Conservation (phyloP, 2,888 invertebrate genomes). For the Xestia xanthographa region DNA sequence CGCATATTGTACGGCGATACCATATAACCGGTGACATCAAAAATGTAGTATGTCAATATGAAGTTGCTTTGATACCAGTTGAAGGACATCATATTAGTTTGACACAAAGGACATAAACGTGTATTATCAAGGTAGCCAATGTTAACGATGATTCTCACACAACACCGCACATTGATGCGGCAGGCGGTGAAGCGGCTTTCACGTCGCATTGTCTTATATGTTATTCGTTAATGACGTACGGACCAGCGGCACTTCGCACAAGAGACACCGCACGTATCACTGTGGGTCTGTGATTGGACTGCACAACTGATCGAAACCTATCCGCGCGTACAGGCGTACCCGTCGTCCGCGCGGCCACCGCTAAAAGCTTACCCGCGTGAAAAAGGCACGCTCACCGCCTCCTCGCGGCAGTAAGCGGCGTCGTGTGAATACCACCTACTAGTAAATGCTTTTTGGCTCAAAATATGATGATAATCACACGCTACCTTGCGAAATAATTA, state of each 20-base stretch:
- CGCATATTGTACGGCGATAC: constrained; percentile 24
- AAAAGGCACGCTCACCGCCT: background rate
- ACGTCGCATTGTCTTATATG: too few relatives aligned
- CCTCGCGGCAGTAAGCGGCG: background rate
- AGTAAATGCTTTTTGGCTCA: background rate
- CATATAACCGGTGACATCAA: constrained; percentile 14
- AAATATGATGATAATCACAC: background rate
- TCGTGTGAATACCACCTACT: background rate
- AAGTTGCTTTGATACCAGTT: background rate
- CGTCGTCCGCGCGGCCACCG: background rate
- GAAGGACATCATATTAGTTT: constrained; percentile 18
- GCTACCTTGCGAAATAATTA: background rate
- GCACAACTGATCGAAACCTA: too few relatives aligned
- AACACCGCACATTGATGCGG: background rate
- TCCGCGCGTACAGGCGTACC: too few relatives aligned
- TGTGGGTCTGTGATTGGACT: background rate
- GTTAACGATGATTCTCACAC: background rate
- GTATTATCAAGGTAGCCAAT: background rate
- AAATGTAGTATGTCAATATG: background rate
- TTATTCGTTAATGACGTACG: too few relatives aligned
- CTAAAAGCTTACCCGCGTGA: too few relatives aligned
- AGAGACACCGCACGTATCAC: too few relatives aligned
- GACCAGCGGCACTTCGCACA: too few relatives aligned
- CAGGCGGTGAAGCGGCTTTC: background rate
- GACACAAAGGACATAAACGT: constrained; percentile 3